Conservation (phyloP, 2,888 invertebrate genomes). For the Ophion ventricosus region DNA sequence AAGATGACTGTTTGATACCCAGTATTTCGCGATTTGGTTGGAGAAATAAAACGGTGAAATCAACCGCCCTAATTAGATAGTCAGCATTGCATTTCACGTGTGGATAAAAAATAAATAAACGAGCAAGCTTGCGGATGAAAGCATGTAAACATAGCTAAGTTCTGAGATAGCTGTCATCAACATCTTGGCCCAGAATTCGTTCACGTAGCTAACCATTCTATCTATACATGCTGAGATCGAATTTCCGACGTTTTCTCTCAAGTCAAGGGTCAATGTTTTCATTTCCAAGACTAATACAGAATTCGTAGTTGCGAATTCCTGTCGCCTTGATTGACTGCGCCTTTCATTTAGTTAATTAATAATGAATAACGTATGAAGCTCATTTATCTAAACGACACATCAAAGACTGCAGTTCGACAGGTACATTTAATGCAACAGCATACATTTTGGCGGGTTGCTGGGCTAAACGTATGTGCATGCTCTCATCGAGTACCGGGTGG, state of each 20-base stretch:
- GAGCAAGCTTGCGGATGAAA: background rate
- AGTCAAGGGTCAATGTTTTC: slow-evolving; percentile 7
- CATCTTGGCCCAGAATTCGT: background rate
- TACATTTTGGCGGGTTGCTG: too few species aligned
- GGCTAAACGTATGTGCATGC: too few species aligned
- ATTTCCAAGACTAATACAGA: background rate
- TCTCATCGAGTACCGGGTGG: too few species aligned
- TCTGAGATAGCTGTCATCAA: background rate
- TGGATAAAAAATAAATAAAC: too few species aligned
- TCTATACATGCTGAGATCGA: background rate
- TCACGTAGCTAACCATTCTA: slow-evolving; percentile 1
- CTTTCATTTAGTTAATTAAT: slow-evolving; percentile 5
- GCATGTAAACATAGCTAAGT: background rate
- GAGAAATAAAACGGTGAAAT: too few species aligned
- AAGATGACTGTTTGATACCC: too few species aligned
- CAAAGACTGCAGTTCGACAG: background rate
- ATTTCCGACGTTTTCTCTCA: slow-evolving; percentile 3
- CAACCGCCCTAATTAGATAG: too few species aligned
- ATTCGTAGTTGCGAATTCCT: background rate
- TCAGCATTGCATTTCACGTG: too few species aligned
- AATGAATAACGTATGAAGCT: slow-evolving; percentile 2
- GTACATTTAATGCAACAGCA: background rate
- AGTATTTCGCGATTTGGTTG: too few species aligned
- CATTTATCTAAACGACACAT: too few species aligned
- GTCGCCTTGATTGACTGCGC: background rate